Conservation (phyloP, 2,113 vertebrate species). For the Rhabdomys dilectus region DNA sequence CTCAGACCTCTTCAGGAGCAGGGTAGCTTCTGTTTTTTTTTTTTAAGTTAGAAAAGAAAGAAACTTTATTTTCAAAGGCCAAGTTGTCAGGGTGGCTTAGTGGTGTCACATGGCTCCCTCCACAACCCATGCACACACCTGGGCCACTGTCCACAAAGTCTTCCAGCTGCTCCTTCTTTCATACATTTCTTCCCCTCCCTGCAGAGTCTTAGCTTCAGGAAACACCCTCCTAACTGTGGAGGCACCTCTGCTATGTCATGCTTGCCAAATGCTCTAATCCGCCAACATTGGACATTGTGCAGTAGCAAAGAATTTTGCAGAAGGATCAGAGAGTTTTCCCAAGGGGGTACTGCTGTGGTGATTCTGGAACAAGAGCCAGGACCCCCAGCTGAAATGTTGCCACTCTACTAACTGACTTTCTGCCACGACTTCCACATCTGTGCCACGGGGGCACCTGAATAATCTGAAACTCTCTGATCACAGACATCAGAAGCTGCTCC, state of each 20-base stretch:
- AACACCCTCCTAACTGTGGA: neutral
- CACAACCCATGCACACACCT: neutral
- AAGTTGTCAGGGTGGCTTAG: neutral
- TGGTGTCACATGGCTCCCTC: neutral
- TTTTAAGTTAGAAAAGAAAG: neutral
- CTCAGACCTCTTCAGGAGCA: neutral
- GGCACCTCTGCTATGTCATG: neutral
- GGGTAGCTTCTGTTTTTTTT: neutral
- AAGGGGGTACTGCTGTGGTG: neutral
- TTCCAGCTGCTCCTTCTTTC: neutral
- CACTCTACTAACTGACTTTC: neutral
- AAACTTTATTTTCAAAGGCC: conserved; percentile 48
- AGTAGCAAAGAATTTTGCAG: conserved; percentile 42
- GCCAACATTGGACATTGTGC: neutral
- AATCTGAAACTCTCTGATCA: neutral
- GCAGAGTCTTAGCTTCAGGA: neutral
- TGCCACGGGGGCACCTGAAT: neutral
- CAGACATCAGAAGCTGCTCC: conserved; percentile 47
- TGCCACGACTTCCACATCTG: neutral
- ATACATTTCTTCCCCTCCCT: neutral
- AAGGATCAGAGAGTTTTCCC: conserved; percentile 1
- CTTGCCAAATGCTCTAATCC: neutral
- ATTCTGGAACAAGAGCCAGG: neutral
- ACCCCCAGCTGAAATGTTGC: neutral
- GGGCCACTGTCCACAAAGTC: neutral